Percentiles rank a stretch among this genome's conserved stretches.
Evolutionary conservation across 2,888 invertebrate species (phyloP).

Genomic region (Pterostichus niger): DNA sequence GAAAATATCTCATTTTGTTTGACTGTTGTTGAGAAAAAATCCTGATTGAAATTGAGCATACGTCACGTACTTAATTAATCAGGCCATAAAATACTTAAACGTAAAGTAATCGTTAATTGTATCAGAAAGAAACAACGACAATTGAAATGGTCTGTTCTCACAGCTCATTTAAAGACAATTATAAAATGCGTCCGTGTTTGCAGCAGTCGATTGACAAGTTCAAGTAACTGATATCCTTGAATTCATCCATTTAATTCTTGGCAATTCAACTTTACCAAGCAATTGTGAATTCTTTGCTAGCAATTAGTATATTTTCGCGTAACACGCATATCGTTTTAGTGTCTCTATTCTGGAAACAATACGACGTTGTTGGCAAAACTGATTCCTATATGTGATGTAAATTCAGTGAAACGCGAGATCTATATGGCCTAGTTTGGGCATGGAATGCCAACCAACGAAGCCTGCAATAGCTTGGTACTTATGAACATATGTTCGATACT

Average conservation of each 20-base stretch:
- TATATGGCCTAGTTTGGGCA: slow-evolving; percentile 73
- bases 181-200: slow-evolving; percentile 32
- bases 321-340: slow-evolving; percentile 65
- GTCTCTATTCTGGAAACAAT: slow-evolving; percentile 63
- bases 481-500: slow-evolving; percentile 57
- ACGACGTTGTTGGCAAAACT: slow-evolving; percentile 13
- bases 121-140: slow-evolving; percentile 47
- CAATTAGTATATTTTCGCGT: slow-evolving; percentile 66
- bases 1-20: slow-evolving; percentile 1
- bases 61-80: slow-evolving; percentile 38
- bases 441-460: slow-evolving; percentile 71
- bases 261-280: neutral
- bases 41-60: slow-evolving; percentile 38
- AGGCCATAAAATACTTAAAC: slow-evolving; percentile 51
- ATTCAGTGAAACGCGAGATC: slow-evolving; percentile 73
- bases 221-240: slow-evolving; percentile 49
- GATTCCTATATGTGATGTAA: slow-evolving; percentile 54
- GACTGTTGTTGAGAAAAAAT: slow-evolving; percentile 13
- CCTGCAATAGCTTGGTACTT: slow-evolving; percentile 12
- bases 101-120: slow-evolving; percentile 50
- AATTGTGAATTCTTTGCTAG: slow-evolving; percentile 56
- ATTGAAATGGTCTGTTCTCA: slow-evolving; percentile 34
- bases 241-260: slow-evolving; percentile 11
- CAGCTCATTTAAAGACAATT: slow-evolving; percentile 47
- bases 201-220: slow-evolving; percentile 22